phyloP scores from a whole-genome alignment of 1,140 invertebrate genomes.

The Tetranychus cinnabarinus region DNA sequence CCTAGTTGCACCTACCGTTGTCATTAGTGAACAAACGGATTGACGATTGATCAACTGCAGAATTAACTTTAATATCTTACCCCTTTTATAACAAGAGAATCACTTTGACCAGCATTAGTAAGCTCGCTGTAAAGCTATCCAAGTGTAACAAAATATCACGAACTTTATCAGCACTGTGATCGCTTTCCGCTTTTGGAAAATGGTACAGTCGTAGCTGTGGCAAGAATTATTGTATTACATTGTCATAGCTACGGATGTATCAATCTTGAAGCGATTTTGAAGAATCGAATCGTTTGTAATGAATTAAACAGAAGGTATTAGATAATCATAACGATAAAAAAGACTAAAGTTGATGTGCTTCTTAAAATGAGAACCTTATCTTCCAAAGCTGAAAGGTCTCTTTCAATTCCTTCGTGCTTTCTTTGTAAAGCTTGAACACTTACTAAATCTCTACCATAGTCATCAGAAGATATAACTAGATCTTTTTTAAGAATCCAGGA shows the following conservation, averaged over 20 bases:
- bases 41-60: constrained; percentile 83
- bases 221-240: too few relatives aligned
- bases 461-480: constrained; percentile 79
- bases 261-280: constrained; percentile 62
- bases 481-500: constrained; percentile 99
- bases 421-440: constrained; percentile 81
- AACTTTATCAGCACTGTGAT: constrained; percentile 68
- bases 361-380: constrained; percentile 85
- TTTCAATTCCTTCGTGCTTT: constrained; percentile 92
- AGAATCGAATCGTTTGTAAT: constrained; percentile 74
- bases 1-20: too few relatives aligned
- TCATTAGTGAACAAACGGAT: constrained; percentile 40
- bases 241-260: too few relatives aligned
- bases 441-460: constrained; percentile 89
- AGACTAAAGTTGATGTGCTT: constrained; percentile 77
- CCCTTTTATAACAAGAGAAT: constrained; percentile 94
- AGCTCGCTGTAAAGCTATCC: constrained; percentile 86
- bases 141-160: constrained; percentile 48
- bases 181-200: constrained; percentile 58
- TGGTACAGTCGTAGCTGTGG: constrained; percentile 49
- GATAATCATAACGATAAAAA: constrained; percentile 60
- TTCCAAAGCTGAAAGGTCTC: constrained; percentile 82
- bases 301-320: constrained; percentile 28
- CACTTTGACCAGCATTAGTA: constrained; percentile 82
- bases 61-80: constrained; percentile 87